These are phyloP conservation scores for Eptatretus burgeri DNA, from an alignment of 2,113 vertebrate species.

Conservation along the genomic window DNA sequence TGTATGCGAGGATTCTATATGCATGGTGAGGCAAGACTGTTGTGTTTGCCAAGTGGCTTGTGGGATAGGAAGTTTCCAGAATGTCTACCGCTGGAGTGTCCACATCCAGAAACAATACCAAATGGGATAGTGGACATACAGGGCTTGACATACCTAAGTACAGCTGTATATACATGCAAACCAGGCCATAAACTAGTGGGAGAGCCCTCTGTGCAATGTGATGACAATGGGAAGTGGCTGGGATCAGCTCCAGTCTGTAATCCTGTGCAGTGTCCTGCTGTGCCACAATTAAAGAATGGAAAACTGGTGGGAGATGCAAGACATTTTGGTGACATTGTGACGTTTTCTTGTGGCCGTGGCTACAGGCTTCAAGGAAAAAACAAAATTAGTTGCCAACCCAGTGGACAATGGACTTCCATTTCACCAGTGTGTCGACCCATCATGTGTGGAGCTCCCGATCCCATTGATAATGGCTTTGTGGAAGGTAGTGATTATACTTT, in stretches of 20 bases:
- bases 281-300: slow-evolving; percentile 21
- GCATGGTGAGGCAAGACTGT: slow-evolving; percentile 21
- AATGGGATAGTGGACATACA: slow-evolving; percentile 75
- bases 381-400: slow-evolving; percentile 35
- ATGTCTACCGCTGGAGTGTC: slow-evolving; percentile 65
- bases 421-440: slow-evolving; percentile 39
- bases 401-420: slow-evolving; percentile 36
- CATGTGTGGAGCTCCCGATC: slow-evolving; percentile 40
- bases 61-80: slow-evolving; percentile 57
- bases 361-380: slow-evolving; percentile 45
- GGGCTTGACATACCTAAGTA: slow-evolving; percentile 80
- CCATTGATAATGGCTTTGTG: slow-evolving; percentile 71
- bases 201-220: slow-evolving; percentile 55
- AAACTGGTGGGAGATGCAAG: slow-evolving; percentile 31
- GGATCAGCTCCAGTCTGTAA: slow-evolving; percentile 49
- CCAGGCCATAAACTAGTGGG: slow-evolving; percentile 47
- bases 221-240: slow-evolving; percentile 63
- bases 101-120: slow-evolving; percentile 50
- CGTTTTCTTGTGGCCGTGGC: slow-evolving; percentile 46
- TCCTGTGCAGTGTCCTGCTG: slow-evolving; percentile 46
- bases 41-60: slow-evolving; percentile 32
- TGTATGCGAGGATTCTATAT: slow-evolving; percentile 65
- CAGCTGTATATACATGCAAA: slow-evolving; percentile 61
- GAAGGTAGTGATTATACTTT: slow-evolving; percentile 76
- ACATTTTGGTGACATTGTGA: slow-evolving; percentile 38